These are phyloP conservation scores for Aleiodes sp. DNA, from an alignment of 1,140 invertebrate species.

Conservation along the genomic window DNA sequence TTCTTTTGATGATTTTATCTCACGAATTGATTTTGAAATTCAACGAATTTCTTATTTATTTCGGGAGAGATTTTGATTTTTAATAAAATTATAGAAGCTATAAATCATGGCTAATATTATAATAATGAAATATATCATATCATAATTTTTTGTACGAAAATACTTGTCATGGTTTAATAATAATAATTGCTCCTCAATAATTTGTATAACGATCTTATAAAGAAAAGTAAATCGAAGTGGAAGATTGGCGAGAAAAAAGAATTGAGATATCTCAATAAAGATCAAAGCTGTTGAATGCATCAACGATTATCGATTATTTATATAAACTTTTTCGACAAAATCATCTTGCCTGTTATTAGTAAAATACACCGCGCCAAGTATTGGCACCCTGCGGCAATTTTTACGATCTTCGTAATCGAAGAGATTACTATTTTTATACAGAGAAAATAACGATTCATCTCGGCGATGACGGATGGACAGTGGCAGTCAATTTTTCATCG, in stretches of 20 bases:
- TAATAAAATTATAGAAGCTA: too few species aligned
- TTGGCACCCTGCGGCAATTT: conserved; percentile 48
- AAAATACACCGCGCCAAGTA: conserved; percentile 37
- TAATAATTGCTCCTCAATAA: background rate
- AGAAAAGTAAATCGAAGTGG: conserved; percentile 15
- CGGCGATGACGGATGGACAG: conserved; percentile 7
- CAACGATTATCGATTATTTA: conserved; percentile 47
- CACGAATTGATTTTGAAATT: too few species aligned
- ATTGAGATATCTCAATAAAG: conserved; percentile 39
- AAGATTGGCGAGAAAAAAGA: background rate
- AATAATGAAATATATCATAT: too few species aligned
- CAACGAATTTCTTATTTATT: too few species aligned
- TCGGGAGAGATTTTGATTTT: too few species aligned
- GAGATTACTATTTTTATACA: conserved; percentile 31
- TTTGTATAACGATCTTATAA: background rate
- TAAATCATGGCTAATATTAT: too few species aligned
- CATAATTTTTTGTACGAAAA: too few species aligned
- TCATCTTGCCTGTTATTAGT: conserved; percentile 59
- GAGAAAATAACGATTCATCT: background rate
- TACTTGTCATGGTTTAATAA: conserved; percentile 3
- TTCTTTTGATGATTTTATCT: too few species aligned
- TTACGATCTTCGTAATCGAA: conserved; percentile 25
- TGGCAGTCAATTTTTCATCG: conserved; percentile 15
- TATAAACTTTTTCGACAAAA: conserved; percentile 55
- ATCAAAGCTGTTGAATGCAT: conserved; percentile 43